Percentiles rank a stretch among this genome's conserved stretches.
Evolutionary conservation across 64 coral and sea anemone species (phyloP).

Genomic region (Dendrophyllia cribrosa): DNA sequence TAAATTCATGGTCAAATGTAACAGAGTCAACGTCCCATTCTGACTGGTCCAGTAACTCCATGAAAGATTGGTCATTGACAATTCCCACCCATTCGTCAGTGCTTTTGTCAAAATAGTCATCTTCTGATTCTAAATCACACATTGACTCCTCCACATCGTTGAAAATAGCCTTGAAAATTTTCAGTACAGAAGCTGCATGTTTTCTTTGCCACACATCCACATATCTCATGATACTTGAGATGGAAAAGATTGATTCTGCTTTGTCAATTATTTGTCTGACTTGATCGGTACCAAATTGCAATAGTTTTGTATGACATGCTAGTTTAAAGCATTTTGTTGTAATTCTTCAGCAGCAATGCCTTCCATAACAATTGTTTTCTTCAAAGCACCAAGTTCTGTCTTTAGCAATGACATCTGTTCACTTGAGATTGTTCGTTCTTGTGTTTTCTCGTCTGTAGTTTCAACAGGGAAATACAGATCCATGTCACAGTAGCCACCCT

Average conservation of each 20-base stretch:
- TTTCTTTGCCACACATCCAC: no score
- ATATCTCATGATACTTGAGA: background rate
- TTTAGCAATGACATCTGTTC: constrained; percentile 7
- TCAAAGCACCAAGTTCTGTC: constrained; percentile 3
- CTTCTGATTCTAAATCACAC: no score
- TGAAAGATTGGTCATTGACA: no score
- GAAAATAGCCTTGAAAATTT: no score
- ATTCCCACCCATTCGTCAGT: no score
- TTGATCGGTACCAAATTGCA: constrained; percentile 30
- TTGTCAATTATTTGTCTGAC: constrained; percentile 32
- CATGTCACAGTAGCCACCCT: constrained; percentile 16
- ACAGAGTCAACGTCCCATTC: no score
- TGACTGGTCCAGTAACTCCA: no score
- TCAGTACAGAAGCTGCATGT: no score
- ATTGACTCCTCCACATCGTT: no score
- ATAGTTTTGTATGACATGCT: constrained; percentile 5
- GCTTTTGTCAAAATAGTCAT: no score
- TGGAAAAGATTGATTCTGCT: constrained; percentile 38
- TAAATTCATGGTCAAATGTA: no score
- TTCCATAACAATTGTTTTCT: constrained; percentile 33
- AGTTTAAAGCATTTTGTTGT: background rate
- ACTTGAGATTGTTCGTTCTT: background rate
- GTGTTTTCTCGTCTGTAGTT: background rate
- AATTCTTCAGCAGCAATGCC: background rate
- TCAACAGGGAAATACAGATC: constrained; percentile 18